Conservation (phyloP, 2,888 invertebrate species). For the Incurvaria masculella region DNA sequence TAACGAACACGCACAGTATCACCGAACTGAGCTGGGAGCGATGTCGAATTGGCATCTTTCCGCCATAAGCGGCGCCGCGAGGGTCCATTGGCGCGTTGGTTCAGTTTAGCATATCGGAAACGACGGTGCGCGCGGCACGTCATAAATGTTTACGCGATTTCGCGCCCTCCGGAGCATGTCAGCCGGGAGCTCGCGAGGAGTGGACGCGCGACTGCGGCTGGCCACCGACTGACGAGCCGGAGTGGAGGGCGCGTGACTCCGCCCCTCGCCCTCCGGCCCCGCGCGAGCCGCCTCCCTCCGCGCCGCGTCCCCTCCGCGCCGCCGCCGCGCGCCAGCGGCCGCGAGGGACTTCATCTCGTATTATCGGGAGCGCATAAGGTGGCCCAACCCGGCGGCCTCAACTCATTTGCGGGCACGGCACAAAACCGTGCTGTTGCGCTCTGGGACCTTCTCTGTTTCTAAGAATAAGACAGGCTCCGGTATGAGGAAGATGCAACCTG, state of each 20-base stretch:
- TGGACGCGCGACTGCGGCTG: conserved; percentile 39
- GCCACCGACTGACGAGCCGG: conserved; percentile 42
- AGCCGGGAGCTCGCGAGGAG: conserved; percentile 23
- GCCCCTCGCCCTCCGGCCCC: conserved; percentile 33
- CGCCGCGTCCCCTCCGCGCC: conserved; percentile 42
- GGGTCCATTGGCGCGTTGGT: conserved; percentile 12
- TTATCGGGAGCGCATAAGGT: conserved; percentile 52
- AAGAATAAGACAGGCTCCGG: too few species aligned
- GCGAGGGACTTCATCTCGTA: conserved; percentile 49
- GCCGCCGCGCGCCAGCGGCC: conserved; percentile 28
- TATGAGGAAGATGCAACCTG: too few species aligned
- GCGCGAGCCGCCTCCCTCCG: conserved; percentile 22
- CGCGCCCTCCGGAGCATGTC: conserved; percentile 29
- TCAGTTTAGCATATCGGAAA: conserved; percentile 34
- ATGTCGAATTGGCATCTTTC: conserved; percentile 14
- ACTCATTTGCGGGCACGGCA: too few species aligned
- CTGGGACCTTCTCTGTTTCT: too few species aligned
- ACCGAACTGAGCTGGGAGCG: conserved; percentile 3
- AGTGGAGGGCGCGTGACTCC: conserved; percentile 36
- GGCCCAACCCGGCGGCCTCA: too few species aligned
- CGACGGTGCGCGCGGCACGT: conserved; percentile 31
- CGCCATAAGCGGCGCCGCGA: conserved; percentile 11
- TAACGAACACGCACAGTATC: conserved; percentile 1
- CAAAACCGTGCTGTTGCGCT: too few species aligned
- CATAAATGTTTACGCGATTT: conserved; percentile 46